Evolutionary conservation across 2,797 vertebrate species (phyloP).

Genomic region (Tragopan temminckii): DNA sequence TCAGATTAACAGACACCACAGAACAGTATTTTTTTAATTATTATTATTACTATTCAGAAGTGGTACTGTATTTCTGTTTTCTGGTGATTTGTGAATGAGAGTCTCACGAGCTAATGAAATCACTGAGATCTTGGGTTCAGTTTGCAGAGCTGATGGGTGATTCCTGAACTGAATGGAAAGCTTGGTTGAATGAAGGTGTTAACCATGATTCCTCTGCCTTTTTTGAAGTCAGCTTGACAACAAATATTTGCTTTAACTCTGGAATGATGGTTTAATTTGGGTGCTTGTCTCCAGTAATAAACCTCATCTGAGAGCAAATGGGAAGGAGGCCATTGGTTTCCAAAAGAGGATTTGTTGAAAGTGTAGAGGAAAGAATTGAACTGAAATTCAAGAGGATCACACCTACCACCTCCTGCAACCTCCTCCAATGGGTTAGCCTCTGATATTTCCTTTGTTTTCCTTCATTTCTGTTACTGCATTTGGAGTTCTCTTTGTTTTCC

Average conservation of each 20-base stretch:
- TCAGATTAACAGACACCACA: background rate
- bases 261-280: background rate
- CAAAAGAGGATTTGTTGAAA: slow-evolving; percentile 29
- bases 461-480: slow-evolving; percentile 2
- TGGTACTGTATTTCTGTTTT: background rate
- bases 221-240: background rate
- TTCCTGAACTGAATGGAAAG: background rate
- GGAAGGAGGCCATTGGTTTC: background rate
- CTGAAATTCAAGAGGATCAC: slow-evolving; percentile 13
- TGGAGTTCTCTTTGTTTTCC: background rate
- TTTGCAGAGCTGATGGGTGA: slow-evolving; percentile 32
- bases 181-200: slow-evolving; percentile 46
- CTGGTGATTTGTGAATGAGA: background rate
- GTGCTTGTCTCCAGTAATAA: background rate
- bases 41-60: background rate
- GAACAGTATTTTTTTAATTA: background rate
- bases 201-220: background rate
- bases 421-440: slow-evolving; percentile 41
- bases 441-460: slow-evolving; percentile 28
- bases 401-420: background rate
- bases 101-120: background rate
- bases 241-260: background rate
- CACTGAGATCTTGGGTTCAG: background rate
- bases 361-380: background rate
- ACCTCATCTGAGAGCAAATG: slow-evolving; percentile 8